These are phyloP conservation scores for Luperina testacea DNA, from an alignment of 2,888 invertebrate genomes.

Conservation along the genomic window DNA sequence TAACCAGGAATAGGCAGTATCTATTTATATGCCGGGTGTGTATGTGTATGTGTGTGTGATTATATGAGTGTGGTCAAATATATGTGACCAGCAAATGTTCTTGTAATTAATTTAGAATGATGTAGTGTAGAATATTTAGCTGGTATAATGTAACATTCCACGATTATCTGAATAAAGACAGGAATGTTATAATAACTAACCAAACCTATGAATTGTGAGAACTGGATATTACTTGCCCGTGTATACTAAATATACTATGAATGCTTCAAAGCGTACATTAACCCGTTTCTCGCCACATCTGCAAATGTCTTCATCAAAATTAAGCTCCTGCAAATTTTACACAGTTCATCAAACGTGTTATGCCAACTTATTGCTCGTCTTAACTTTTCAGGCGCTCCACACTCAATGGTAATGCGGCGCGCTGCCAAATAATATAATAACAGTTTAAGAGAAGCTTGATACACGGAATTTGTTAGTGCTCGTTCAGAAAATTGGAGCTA, in stretches of 20 bases:
- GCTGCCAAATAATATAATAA: constrained; percentile 33
- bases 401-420: constrained; percentile 6
- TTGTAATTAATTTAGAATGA: not conserved
- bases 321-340: constrained; percentile 33
- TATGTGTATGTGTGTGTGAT: not conserved
- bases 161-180: no score
- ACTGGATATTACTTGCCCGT: not conserved
- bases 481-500: not conserved
- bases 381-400: constrained; percentile 50
- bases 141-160: not conserved
- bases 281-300: not conserved
- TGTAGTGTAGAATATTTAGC: not conserved
- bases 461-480: not conserved
- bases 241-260: not conserved
- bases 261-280: not conserved
- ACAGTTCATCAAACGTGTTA: constrained; percentile 33
- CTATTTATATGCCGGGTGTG: not conserved
- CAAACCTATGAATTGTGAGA: not conserved
- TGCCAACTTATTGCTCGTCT: constrained; percentile 40
- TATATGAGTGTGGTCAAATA: not conserved
- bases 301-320: constrained; percentile 6
- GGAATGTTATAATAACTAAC: not conserved
- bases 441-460: constrained; percentile 15
- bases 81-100: not conserved
- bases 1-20: not conserved